Base-by-base conservation (phyloP, 2,113 vertebrate species). In the Callipepla squamata region DNA sequence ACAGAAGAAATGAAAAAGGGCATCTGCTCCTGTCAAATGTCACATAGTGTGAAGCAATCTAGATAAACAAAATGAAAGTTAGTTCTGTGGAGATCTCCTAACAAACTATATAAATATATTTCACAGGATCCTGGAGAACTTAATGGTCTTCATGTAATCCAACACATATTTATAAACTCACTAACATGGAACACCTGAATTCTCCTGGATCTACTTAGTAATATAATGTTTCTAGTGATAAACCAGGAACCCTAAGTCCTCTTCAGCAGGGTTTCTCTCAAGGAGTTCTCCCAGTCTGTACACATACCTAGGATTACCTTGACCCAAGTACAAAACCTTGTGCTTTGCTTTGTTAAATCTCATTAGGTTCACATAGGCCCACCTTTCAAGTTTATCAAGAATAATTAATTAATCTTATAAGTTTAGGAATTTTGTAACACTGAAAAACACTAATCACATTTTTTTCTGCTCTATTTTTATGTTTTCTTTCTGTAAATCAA, bases 71-170 rank as follows among this genome's bases (percentile, higher is more conserved):
- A 88, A 75, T 28, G 6, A 74, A 94, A 80, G 42, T 30, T 32
- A 65, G 11, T 65, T 87, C 34, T 67, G 11, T 74, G 38, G 55
- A 70, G 38, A 63, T 86, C 81, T 89, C 73, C 44, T 61, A 62
- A 65, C 26, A 86, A 77, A 16, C 7, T 63, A 15, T 11, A 28
- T 40, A 40, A 13, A 58, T 11, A 15, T 80, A 74, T 34, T 87
- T 93, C 63, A 90, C 89, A 88, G 34, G 4, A 4, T 94, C 45
- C 28, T 77, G n/a, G 34, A 80, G 61, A 90, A 92, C 73, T 83
- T 74, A 75, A 50, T 78, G 77, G 59, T 26, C 40, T 80, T 63
- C 44, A 32, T 63, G 14, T 75, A 92, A 83, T 67, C 59, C 40
- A 73, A 68, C 63, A 20, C n/a, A 42, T 9, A 73, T 10, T 76